Base-by-base conservation (phyloP, 1,140 invertebrate species). In the Hirudo medicinalis region DNA sequence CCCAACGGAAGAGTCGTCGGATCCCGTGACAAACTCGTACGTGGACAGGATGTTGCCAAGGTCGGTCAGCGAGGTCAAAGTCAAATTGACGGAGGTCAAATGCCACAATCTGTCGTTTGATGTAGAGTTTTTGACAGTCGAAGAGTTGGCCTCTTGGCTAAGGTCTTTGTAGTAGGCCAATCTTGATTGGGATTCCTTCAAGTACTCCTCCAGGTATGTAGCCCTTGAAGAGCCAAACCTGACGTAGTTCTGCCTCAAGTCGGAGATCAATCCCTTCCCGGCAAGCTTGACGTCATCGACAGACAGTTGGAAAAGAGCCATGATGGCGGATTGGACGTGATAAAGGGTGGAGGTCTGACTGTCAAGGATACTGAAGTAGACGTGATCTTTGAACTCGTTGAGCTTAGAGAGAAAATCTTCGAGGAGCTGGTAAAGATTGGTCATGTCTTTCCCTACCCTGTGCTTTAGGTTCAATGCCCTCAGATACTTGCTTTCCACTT, bases 101-200 rank as follows among this genome's bases (percentile, higher is more conserved):
- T 63, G 22, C 57, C 22, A 25, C 57, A 4, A 20, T 63, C 57
- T 25, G 57, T 63, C 57, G 22, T 22, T 13, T 13, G 57, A 25
- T 57, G 5, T n/a, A 2, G 20, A n/a, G 54, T n/a, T 57, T 57
- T 20, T 20, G 20, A 57, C 25, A 22, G 57, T 63, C 29, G 57
- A 25, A 63, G 22, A 6, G 22, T 63, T 20, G 22, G 57, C 57
- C 20, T 63, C 57, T 2, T 1, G 22, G 20, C 29, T 63, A 1
- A 63, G 29, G 20, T 63, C 57, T 63, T 32, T 63, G 19, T n/a
- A 63, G 57, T 63, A 63, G 57, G 57, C 57, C 22, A 63, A 11
- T 25, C 57, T 13, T 19, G 29, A 25, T 13, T n/a, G 29, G 11
- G 57, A 11, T 32, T 22, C 22, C 29, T 63, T 22, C 29, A 63